phyloP scores from a whole-genome alignment of 2,888 invertebrate genomes.

The Mesorhabditis belari region DNA sequence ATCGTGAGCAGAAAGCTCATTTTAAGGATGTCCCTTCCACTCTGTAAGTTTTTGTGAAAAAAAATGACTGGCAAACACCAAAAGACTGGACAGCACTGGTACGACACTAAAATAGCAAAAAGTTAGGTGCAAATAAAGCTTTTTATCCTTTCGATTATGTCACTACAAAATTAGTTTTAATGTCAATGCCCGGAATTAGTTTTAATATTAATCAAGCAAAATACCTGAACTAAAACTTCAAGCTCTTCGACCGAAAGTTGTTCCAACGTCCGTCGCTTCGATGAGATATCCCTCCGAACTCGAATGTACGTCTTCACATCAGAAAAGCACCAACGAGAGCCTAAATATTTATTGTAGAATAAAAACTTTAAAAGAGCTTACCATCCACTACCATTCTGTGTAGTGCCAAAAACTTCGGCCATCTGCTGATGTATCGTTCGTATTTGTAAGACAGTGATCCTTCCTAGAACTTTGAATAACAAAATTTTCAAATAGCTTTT shows the following conservation, averaged over 20 bases:
- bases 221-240: slow-evolving; percentile 58
- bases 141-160: too few relatives aligned
- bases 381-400: slow-evolving; percentile 40
- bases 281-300: slow-evolving; percentile 17
- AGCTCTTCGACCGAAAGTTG: slow-evolving; percentile 58
- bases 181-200: neutral
- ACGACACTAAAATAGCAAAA: neutral
- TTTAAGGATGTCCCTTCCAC: slow-evolving; percentile 30
- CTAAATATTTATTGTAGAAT: slow-evolving; percentile 11
- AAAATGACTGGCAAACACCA: too few relatives aligned
- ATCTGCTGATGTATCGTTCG: slow-evolving; percentile 26
- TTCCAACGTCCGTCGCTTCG: slow-evolving; percentile 18
- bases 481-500: too few relatives aligned
- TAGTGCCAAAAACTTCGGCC: slow-evolving; percentile 27
- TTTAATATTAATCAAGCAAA: neutral
- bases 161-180: too few relatives aligned
- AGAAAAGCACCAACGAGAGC: slow-evolving; percentile 38
- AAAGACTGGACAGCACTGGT: neutral
- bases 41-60: too few relatives aligned
- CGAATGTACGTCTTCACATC: slow-evolving; percentile 42
- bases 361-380: slow-evolving; percentile 8
- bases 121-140: neutral
- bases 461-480: slow-evolving; percentile 5
- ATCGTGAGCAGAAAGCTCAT: slow-evolving; percentile 29
- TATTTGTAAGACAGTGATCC: slow-evolving; percentile 27